phyloP scores from a whole-genome alignment of 2,113 vertebrate genomes.

The Saimiri boliviensis region DNA sequence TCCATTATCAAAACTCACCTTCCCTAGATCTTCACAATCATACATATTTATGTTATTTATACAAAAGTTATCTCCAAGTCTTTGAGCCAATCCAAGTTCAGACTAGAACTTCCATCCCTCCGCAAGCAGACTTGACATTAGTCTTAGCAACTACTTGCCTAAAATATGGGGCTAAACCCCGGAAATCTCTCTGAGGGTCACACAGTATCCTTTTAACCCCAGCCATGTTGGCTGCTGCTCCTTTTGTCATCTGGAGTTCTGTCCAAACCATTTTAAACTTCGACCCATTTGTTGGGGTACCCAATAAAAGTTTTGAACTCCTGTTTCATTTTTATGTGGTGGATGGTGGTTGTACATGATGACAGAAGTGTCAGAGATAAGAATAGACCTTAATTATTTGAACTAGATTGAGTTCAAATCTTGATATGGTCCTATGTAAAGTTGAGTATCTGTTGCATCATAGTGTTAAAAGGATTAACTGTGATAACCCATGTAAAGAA shows the following conservation, averaged over 20 bases:
- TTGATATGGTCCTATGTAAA: background rate
- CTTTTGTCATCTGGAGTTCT: background rate
- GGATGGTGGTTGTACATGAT: background rate
- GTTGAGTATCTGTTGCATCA: background rate
- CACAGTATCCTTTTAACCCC: background rate
- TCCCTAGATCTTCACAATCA: background rate
- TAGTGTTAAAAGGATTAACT: background rate
- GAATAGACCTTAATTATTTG: background rate
- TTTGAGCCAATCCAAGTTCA: background rate
- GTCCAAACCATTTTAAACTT: background rate
- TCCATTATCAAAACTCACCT: background rate
- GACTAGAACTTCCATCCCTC: background rate
- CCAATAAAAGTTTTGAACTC: background rate
- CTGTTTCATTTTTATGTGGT: background rate
- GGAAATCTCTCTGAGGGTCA: background rate
- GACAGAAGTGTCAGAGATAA: background rate
- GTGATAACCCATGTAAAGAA: background rate
- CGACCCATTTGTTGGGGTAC: background rate
- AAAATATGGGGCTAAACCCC: background rate
- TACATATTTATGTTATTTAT: background rate
- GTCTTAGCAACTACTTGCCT: background rate
- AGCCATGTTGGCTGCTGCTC: background rate
- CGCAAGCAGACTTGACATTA: background rate
- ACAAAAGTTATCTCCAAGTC: background rate
- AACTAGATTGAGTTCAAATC: background rate